phyloP scores from a whole-genome alignment of 2,797 vertebrate genomes.

The Odontamblyopus rebecca region DNA sequence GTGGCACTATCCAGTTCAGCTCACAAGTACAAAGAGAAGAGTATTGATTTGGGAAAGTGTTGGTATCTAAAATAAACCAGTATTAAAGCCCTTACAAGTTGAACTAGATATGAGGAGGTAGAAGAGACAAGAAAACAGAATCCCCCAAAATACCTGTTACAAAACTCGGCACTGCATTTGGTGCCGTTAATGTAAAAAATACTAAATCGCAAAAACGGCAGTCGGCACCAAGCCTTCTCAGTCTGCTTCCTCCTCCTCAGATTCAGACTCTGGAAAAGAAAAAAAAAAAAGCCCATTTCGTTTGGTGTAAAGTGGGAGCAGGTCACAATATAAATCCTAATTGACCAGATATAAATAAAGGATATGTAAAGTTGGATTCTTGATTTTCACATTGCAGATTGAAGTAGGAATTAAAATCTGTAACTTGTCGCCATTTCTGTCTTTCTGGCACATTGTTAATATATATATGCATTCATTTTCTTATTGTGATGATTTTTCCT shows the following conservation, averaged over 20 bases:
- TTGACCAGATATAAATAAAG: too few relatives aligned
- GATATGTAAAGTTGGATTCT: too few relatives aligned
- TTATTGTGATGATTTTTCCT: too few relatives aligned
- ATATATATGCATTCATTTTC: too few relatives aligned
- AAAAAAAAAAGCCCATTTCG: slow-evolving; percentile 33
- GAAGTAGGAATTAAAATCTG: too few relatives aligned
- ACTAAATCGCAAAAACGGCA: slow-evolving; percentile 35
- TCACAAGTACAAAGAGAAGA: slow-evolving; percentile 59
- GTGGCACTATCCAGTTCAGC: slow-evolving; percentile 42
- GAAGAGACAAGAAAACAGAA: slow-evolving; percentile 82
- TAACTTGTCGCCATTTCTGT: too few relatives aligned
- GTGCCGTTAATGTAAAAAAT: slow-evolving; percentile 75
- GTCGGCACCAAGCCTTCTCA: slow-evolving; percentile 74
- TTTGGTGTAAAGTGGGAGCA: too few relatives aligned
- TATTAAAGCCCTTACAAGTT: slow-evolving; percentile 85
- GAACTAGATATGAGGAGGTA: slow-evolving; percentile 86
- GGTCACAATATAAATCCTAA: too few relatives aligned
- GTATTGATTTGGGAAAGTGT: slow-evolving; percentile 66
- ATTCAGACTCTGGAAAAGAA: slow-evolving; percentile 87
- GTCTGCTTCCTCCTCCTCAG: slow-evolving; percentile 90
- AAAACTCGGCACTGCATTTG: slow-evolving; percentile 83
- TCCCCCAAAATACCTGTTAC: slow-evolving; percentile 76
- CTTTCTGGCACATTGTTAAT: too few relatives aligned
- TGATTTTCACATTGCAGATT: too few relatives aligned
- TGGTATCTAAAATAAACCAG: slow-evolving; percentile 69